Evolutionary conservation across 1,140 invertebrate species (phyloP), one percentile per base, ranked within the genome.

Genomic region (Phenacoccus solenopsis): DNA sequence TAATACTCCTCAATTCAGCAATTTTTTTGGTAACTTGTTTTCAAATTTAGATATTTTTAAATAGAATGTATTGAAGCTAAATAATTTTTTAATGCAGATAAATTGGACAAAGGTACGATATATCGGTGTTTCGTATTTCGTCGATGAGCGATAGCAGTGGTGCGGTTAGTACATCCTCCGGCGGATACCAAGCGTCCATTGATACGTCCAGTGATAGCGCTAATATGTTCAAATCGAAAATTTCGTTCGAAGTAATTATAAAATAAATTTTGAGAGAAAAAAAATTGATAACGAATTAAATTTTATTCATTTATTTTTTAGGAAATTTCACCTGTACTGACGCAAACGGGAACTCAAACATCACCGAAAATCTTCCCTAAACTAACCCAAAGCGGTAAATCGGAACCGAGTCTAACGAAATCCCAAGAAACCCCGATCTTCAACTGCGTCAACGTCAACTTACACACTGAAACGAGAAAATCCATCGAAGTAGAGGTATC

Each of bases 121-220:
- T 27, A 5, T 24, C 25, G 59, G 25, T 64, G 4, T 25, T 64
- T 25, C 22, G 59, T 5, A 27, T 64, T 24, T 64, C 59, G 10
- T 25, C 59, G 16, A 64, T 64, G 59, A 64, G 59, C 59, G 59
- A 64, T 64, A 64, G 25, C 9, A 64, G 59, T 16, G 38, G 38
- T n/a, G 38, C 38, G 12, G 38, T 49, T 49, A 64, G 59, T 64
- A 27, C 59, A 20, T 25, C 25, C 1, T 25, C 22, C 16, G 25
- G 59, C 10, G 59, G 59, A 64, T 64, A 64, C 22, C 59, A 64
- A 25, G 59, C 59, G 9, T 64, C 59, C 25, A 64, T 64, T 24
- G 59, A 64, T 64, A 64, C 59, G 4, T 64, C 59, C 2, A 64
- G 59, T 22, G 59, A 64, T 16, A 64, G 59, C 16, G 59, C 25